Conservation (phyloP, 2,888 invertebrate genomes). For the Prenolepis imparis region DNA sequence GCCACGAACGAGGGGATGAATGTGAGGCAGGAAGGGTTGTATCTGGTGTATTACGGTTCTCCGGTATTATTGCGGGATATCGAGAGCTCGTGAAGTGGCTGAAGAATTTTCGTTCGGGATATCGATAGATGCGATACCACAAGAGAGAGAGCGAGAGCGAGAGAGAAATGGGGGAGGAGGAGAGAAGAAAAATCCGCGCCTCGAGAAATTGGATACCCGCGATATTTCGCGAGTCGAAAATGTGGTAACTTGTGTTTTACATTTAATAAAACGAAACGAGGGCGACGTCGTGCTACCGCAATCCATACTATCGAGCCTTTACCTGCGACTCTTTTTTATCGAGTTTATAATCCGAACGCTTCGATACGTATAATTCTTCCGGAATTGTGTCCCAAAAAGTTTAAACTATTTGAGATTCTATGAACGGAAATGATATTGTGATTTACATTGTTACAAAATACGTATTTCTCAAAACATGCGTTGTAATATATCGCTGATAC, state of each 20-base stretch:
- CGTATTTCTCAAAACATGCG: slow-evolving; percentile 1
- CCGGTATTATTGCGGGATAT: slow-evolving; percentile 61
- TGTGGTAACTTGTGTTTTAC: slow-evolving; percentile 48
- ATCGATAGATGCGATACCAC: not conserved
- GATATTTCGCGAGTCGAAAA: slow-evolving; percentile 42
- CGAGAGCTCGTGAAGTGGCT: slow-evolving; percentile 57
- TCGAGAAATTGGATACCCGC: slow-evolving; percentile 42
- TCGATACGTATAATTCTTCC: slow-evolving; percentile 32
- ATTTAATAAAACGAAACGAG: slow-evolving; percentile 53
- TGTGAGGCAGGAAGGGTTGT: slow-evolving; percentile 18
- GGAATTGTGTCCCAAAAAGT: slow-evolving; percentile 27
- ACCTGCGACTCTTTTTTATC: slow-evolving; percentile 43
- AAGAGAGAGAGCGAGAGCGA: not conserved
- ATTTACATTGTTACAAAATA: slow-evolving; percentile 12
- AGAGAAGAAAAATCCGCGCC: slow-evolving; percentile 1
- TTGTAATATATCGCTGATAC: not conserved
- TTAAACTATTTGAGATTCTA: slow-evolving; percentile 34
- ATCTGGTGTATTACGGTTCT: slow-evolving; percentile 59
- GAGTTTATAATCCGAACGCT: slow-evolving; percentile 32
- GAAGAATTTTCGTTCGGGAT: slow-evolving; percentile 63
- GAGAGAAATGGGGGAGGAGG: not conserved
- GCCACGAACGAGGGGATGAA: not conserved
- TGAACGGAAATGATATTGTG: not conserved
- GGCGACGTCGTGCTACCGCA: slow-evolving; percentile 25
- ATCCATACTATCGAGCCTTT: slow-evolving; percentile 17